Evolutionary conservation across 1,140 invertebrate species (phyloP).

Genomic region (Drosophila carrolli): DNA sequence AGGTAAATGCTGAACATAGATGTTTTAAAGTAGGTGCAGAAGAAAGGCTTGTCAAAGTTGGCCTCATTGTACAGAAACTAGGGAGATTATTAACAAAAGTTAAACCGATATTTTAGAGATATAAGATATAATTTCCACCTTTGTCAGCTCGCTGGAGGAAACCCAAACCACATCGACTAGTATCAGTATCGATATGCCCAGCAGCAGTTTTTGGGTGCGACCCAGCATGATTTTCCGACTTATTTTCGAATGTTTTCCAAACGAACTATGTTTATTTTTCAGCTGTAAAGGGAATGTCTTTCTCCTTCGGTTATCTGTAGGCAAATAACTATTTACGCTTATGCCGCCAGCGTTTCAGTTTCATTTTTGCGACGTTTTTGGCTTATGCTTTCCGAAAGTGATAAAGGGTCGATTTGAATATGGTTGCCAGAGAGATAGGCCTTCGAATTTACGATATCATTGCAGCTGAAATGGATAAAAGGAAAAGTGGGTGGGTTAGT

Average conservation of each 20-base stretch:
- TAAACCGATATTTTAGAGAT: background rate
- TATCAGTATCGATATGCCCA: slow-evolving; percentile 91
- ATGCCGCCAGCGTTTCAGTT: slow-evolving; percentile 68
- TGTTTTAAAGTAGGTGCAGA: slow-evolving; percentile 95
- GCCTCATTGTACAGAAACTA: slow-evolving; percentile 94
- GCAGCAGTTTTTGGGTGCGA: slow-evolving; percentile 89
- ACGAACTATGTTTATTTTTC: slow-evolving; percentile 14
- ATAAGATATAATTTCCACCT: slow-evolving; percentile 86
- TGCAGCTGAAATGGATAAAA: slow-evolving; percentile 25
- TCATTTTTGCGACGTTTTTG: slow-evolving; percentile 57
- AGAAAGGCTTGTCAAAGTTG: slow-evolving; percentile 94
- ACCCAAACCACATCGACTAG: slow-evolving; percentile 96
- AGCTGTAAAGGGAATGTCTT: slow-evolving; percentile 5
- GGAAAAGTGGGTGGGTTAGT: background rate
- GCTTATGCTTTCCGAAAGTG: slow-evolving; percentile 13
- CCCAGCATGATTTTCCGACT: slow-evolving; percentile 57
- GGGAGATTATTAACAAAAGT: slow-evolving; percentile 74
- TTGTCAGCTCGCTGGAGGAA: slow-evolving; percentile 92
- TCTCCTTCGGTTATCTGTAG: slow-evolving; percentile 21
- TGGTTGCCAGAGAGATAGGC: slow-evolving; percentile 2
- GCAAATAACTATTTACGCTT: slow-evolving; percentile 68
- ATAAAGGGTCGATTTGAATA: slow-evolving; percentile 20
- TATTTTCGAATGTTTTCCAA: slow-evolving; percentile 10
- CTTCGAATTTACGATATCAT: slow-evolving; percentile 10
- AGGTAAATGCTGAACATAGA: slow-evolving; percentile 95